A percentile compares a stretch with the other conserved stretches of the same genome.
phyloP scores from a whole-genome alignment of 2,888 invertebrate species.

The Adineta ricciae region DNA sequence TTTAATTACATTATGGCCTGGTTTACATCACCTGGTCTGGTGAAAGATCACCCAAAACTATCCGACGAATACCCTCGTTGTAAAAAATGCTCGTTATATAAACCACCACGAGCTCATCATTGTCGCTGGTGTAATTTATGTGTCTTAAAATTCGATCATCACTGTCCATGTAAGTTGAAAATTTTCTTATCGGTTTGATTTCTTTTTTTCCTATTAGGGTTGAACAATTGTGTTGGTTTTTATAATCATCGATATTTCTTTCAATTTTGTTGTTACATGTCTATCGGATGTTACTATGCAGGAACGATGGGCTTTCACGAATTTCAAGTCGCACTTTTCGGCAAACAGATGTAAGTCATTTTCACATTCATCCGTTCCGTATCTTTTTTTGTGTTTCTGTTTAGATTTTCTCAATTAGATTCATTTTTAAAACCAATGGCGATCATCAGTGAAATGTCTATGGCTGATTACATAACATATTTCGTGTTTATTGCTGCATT shows the following conservation, averaged over 20 bases:
- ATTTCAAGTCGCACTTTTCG: slow-evolving; percentile 55
- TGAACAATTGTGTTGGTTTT: slow-evolving; percentile 91
- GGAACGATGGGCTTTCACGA: slow-evolving; percentile 47
- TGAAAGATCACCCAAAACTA: slow-evolving; percentile 60
- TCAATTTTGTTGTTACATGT: slow-evolving; percentile 80
- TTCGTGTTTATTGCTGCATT: background rate
- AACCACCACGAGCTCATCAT: slow-evolving; percentile 86
- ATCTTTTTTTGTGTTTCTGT: too few species aligned
- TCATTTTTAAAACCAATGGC: slow-evolving; percentile 20
- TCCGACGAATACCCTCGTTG: slow-evolving; percentile 64
- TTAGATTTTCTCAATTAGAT: slow-evolving; percentile 57
- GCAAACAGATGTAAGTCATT: slow-evolving; percentile 55
- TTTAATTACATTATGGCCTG: slow-evolving; percentile 90
- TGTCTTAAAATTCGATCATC: slow-evolving; percentile 85
- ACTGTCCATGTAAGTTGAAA: slow-evolving; percentile 62
- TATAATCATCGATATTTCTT: slow-evolving; percentile 85
- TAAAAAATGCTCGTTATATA: slow-evolving; percentile 81
- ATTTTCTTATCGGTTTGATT: slow-evolving; percentile 35
- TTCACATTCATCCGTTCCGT: slow-evolving; percentile 36
- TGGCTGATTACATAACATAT: background rate
- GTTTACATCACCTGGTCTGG: slow-evolving; percentile 65
- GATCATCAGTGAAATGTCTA: background rate
- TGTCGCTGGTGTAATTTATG: slow-evolving; percentile 86
- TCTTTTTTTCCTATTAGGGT: slow-evolving; percentile 80
- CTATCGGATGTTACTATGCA: slow-evolving; percentile 62